phyloP scores from a whole-genome alignment of 2,113 vertebrate species.

The Diphyllodes magnificus region DNA sequence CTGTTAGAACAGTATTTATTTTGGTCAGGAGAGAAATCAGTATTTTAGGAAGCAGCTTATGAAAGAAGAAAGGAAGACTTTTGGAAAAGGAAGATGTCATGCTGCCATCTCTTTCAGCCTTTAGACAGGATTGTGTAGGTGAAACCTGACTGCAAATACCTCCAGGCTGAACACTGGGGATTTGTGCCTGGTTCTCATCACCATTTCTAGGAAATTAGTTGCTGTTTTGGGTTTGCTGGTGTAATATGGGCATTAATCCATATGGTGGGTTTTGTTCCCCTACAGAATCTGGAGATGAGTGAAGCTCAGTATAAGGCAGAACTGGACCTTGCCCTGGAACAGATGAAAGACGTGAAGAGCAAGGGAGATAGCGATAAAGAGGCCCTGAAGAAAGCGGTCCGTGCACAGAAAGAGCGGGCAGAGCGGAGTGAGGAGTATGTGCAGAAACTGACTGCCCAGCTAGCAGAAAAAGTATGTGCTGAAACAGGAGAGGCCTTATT shows the following conservation, averaged over 20 bases:
- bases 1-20: neutral
- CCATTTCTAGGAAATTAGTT: neutral
- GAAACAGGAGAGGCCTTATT: neutral
- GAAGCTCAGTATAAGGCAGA: conserved; percentile 78
- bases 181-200: neutral
- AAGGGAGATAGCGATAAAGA: conserved; percentile 79
- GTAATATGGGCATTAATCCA: neutral
- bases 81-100: neutral
- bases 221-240: neutral
- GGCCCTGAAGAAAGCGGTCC: conserved; percentile 80
- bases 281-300: conserved; percentile 81
- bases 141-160: neutral
- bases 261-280: neutral
- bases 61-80: neutral
- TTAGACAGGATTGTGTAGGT: neutral
- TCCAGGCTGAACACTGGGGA: neutral
- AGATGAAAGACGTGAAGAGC: conserved; percentile 73
- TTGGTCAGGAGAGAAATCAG: neutral
- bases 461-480: conserved; percentile 80
- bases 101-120: neutral
- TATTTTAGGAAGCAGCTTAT: neutral
- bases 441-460: conserved; percentile 74
- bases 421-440: conserved; percentile 80
- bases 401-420: conserved; percentile 82
- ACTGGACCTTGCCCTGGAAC: conserved; percentile 71